Conservation (phyloP, 2,113 vertebrate genomes). For the Catharus fuscescens region DNA sequence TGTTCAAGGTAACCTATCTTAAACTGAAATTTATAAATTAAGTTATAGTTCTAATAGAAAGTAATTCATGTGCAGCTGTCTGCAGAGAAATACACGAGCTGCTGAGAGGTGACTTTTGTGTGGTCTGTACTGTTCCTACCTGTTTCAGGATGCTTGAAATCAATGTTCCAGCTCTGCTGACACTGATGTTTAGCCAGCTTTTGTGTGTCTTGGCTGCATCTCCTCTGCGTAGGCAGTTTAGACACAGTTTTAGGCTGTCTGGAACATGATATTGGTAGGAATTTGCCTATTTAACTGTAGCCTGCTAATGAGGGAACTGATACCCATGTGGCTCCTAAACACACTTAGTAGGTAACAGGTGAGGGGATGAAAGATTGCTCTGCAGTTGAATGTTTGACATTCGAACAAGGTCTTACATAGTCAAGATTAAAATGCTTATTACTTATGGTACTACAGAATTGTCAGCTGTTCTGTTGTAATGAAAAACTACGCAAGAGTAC, state of each 20-base stretch:
- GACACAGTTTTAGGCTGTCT: background rate
- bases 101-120: background rate
- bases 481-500: background rate
- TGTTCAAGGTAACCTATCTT: background rate
- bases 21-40: background rate
- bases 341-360: background rate
- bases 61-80: background rate
- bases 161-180: background rate
- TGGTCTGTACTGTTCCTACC: background rate
- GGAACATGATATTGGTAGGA: background rate
- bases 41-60: background rate
- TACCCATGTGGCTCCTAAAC: background rate
- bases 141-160: background rate
- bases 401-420: background rate
- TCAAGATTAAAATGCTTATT: background rate
- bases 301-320: background rate
- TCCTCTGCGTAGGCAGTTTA: background rate
- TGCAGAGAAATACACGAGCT: background rate
- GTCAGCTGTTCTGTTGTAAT: background rate
- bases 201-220: fast-evolving
- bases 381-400: background rate
- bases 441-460: background rate
- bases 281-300: background rate
- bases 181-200: background rate
- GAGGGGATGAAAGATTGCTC: background rate